phyloP scores from a whole-genome alignment of 2,888 invertebrate genomes.

The Dorcus parallelipipedus region DNA sequence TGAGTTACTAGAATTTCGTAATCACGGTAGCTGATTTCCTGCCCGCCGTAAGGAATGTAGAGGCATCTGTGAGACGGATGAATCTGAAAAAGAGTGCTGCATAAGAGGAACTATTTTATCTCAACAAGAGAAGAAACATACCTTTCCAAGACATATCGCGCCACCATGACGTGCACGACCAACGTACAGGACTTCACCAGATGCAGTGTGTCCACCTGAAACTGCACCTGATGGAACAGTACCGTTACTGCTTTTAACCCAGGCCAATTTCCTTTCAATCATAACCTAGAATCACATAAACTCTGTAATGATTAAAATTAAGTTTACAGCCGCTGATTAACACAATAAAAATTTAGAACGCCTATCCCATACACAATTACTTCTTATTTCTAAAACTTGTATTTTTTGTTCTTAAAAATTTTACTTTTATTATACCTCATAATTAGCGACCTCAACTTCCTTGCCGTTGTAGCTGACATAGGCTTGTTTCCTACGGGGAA shows the following conservation, averaged over 20 bases:
- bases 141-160: neutral
- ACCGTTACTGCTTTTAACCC: neutral
- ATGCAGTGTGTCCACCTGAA: neutral
- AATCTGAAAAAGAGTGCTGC: conserved; percentile 33
- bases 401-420: too few species aligned
- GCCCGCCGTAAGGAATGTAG: conserved; percentile 52
- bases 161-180: neutral
- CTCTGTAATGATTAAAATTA: too few species aligned
- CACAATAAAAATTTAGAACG: too few species aligned
- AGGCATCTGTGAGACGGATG: conserved; percentile 53
- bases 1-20: conserved; percentile 42
- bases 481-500: conserved; percentile 24
- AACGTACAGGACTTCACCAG: conserved; percentile 22
- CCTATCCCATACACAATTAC: too few species aligned
- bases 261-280: neutral
- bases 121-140: neutral
- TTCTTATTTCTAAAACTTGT: too few species aligned
- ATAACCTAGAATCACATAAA: neutral
- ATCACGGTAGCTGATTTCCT: conserved; percentile 45
- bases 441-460: conserved; percentile 20
- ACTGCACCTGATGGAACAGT: conserved; percentile 16
- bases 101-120: neutral
- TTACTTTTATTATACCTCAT: conserved; percentile 14
- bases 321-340: too few species aligned
- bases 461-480: conserved; percentile 19